These are phyloP conservation scores for Pipistrellus pipistrellus DNA, from an alignment of 2,797 vertebrate genomes.

Conservation along the genomic window DNA sequence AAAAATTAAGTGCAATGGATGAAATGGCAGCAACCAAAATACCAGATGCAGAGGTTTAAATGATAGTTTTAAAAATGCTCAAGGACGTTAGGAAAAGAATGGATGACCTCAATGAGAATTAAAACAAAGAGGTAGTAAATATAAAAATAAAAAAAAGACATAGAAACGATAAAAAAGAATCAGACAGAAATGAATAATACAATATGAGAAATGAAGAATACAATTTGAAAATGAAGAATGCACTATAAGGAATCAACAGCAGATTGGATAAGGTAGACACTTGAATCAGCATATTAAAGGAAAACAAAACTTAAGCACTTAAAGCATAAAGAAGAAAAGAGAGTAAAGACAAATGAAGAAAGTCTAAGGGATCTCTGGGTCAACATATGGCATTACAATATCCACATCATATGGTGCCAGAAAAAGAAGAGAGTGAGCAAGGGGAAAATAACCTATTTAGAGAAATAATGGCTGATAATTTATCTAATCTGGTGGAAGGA, in stretches of 20 bases:
- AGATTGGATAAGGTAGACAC: neutral
- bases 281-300: neutral
- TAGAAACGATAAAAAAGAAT: too few species aligned
- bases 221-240: neutral
- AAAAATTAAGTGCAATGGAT: too few species aligned
- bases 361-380: neutral
- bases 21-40: too few species aligned
- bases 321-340: neutral
- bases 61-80: too few species aligned
- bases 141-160: too few species aligned
- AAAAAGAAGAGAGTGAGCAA: neutral
- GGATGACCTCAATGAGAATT: too few species aligned
- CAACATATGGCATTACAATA: neutral
- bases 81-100: too few species aligned
- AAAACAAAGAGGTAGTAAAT: too few species aligned
- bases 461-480: neutral
- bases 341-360: neutral
- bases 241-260: neutral
- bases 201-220: neutral
- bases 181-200: neutral
- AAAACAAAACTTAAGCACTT: neutral
- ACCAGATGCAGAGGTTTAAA: too few species aligned
- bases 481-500: neutral
- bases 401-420: neutral
- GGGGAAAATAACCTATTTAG: neutral